phyloP scores from a whole-genome alignment of 30 jellyfish, hydroid and myxozoan species.

The Cassiopea andromeda region DNA sequence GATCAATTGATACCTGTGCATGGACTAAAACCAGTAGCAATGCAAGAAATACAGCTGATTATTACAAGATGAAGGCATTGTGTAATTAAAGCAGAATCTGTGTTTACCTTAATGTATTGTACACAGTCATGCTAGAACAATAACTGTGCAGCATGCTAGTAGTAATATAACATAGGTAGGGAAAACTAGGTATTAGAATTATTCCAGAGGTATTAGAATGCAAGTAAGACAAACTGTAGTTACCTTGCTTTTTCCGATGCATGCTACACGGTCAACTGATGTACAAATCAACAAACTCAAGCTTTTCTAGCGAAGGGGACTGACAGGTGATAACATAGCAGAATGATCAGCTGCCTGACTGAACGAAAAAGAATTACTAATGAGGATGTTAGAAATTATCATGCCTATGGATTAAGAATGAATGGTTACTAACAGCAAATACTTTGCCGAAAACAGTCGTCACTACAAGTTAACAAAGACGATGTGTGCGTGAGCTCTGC shows the following conservation, averaged over 20 bases:
- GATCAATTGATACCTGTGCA: neutral
- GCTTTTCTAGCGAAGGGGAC: neutral
- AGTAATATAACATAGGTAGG: too few relatives aligned
- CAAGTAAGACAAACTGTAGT: neutral
- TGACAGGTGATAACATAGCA: neutral
- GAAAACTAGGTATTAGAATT: neutral
- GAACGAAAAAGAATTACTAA: conserved; percentile 4
- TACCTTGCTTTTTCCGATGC: neutral
- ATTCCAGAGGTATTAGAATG: neutral
- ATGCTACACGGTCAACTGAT: neutral
- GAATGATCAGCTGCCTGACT: conserved; percentile 4
- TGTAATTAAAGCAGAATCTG: too few relatives aligned
- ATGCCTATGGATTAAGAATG: neutral
- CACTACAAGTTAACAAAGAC: neutral
- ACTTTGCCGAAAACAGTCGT: neutral
- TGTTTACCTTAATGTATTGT: too few relatives aligned
- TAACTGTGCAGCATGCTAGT: too few relatives aligned
- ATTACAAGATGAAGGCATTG: too few relatives aligned
- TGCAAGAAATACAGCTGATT: too few relatives aligned
- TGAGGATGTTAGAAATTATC: conserved; percentile 5
- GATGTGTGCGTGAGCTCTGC: neutral
- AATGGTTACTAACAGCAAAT: conserved; percentile 2
- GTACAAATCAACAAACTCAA: neutral
- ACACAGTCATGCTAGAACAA: too few relatives aligned
- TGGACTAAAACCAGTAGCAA: too few relatives aligned